These are phyloP conservation scores for Halictus rubicundus DNA, from an alignment of 1,140 invertebrate species.

Conservation along the genomic window DNA sequence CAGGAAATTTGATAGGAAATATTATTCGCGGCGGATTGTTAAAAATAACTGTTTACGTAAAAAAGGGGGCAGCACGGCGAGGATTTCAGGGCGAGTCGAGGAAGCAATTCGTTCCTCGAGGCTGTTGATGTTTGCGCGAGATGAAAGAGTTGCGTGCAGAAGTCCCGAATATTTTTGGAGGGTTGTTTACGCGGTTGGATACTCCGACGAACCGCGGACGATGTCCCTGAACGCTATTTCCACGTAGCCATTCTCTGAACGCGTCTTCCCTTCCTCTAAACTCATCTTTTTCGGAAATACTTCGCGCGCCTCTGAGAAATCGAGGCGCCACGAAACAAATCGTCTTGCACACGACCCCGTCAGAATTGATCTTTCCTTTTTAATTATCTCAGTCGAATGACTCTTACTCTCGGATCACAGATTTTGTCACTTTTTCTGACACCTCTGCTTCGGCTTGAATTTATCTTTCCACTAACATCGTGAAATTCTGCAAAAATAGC, in stretches of 20 bases:
- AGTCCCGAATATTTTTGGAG: conserved; percentile 40
- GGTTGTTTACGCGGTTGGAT: conserved; percentile 29
- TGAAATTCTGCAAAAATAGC: no score
- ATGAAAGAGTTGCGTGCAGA: conserved; percentile 32
- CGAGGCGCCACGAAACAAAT: background rate
- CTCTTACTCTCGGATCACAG: no score
- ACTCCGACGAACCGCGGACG: background rate
- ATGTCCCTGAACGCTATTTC: conserved; percentile 33
- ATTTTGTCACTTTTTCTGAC: no score
- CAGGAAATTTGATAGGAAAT: background rate
- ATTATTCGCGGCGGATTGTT: background rate
- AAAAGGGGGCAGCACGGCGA: background rate
- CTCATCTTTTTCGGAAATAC: background rate
- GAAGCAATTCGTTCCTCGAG: conserved; percentile 14
- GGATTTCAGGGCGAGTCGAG: background rate
- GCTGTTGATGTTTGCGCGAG: conserved; percentile 26
- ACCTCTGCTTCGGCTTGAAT: no score
- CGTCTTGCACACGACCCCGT: background rate
- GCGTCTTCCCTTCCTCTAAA: background rate
- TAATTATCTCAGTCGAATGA: no score
- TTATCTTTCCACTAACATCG: no score
- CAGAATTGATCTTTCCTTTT: no score
- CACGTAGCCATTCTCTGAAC: conserved; percentile 18
- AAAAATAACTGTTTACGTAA: background rate
- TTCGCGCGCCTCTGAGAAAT: background rate